Evolutionary conservation across 2,113 vertebrate genomes (phyloP), one percentile per base, ranked within the genome.

Genomic region (Pterocles gutturalis): DNA sequence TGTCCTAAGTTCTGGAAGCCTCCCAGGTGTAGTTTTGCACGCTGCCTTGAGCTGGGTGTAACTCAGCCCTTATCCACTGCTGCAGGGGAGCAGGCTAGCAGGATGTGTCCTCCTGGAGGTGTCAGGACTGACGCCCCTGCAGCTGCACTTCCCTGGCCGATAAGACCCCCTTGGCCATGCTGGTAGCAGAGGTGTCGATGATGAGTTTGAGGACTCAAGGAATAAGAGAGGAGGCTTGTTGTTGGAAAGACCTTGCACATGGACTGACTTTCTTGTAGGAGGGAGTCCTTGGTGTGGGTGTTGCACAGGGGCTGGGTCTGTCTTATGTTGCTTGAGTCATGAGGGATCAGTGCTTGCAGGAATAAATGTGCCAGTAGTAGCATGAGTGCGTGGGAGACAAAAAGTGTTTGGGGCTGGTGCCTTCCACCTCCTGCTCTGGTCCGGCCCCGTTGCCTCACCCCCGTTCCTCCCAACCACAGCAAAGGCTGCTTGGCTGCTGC

Each of bases 331-430:
- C 60, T 85, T 93, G 75, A 95, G 67, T 93, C 78, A 87, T 3
- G 1, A 85, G 72, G 43, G 28, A 89, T 82, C 38, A 45, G 38
- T 22, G 53, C 64, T 78, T 55, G 73, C 75, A 93, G 61, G 58
- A 95, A 36, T 64, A 85, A 94, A 88, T 3, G 19, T 79, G 79
- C 64, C 36, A 25, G 70, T 28, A 87, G 71, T 21, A 77, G 66
- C 25, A n/a, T 11, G 72, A 94, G 75, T 72, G 66, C 57, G 85
- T 66, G 79, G 65, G 86, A 90, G 41, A 73, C 31, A 66, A 91
- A 83, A 93, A 89, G 43, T 62, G 78, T 71, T 67, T 66, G 72
- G 60, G 83, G 70, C n/a, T 96, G 73, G 61, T 93, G 64, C 82
- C 62, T 85, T 87, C 67, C 15, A 58, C 65, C 77, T 91, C 60